These are phyloP conservation scores for Rhopilema esculentum DNA, from an alignment of 30 jellyfish, hydroid and myxozoan genomes.

Conservation along the genomic window DNA sequence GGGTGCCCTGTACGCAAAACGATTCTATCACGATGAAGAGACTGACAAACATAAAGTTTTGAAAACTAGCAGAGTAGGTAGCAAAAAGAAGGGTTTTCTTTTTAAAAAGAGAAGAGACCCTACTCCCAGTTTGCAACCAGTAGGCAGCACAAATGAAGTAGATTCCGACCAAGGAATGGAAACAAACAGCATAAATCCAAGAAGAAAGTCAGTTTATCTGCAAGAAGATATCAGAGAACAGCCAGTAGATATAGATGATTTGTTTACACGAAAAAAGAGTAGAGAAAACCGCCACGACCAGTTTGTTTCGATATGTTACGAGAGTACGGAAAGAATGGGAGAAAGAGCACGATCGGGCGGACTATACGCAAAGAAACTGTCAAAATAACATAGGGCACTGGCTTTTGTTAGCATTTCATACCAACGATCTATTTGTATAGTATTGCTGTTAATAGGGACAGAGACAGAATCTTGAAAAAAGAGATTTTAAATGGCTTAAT, in stretches of 20 bases:
- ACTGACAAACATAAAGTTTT: background rate
- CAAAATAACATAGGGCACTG: background rate
- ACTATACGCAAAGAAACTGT: conserved; percentile 1
- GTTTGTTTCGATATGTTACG: conserved; percentile 44
- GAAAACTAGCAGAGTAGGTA: background rate
- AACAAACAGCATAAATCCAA: background rate
- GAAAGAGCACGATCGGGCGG: background rate
- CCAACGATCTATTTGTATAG: no score
- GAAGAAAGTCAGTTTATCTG: background rate
- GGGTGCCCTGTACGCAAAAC: conserved; percentile 3
- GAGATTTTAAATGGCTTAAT: no score
- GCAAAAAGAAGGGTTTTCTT: background rate
- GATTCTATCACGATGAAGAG: conserved; percentile 6
- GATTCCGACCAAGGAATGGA: background rate
- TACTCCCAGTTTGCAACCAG: background rate
- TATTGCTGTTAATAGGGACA: no score
- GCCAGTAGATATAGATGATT: conserved; percentile 37
- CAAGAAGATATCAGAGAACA: conserved; percentile 7
- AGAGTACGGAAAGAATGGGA: background rate
- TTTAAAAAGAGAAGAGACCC: background rate
- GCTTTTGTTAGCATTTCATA: no score
- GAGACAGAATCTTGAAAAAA: no score
- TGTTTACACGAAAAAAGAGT: conserved; percentile 32
- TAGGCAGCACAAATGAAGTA: background rate
- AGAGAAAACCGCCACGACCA: conserved; percentile 27